These are phyloP conservation scores for Circaetus gallicus DNA, from an alignment of 2,113 vertebrate genomes.

Conservation along the genomic window DNA sequence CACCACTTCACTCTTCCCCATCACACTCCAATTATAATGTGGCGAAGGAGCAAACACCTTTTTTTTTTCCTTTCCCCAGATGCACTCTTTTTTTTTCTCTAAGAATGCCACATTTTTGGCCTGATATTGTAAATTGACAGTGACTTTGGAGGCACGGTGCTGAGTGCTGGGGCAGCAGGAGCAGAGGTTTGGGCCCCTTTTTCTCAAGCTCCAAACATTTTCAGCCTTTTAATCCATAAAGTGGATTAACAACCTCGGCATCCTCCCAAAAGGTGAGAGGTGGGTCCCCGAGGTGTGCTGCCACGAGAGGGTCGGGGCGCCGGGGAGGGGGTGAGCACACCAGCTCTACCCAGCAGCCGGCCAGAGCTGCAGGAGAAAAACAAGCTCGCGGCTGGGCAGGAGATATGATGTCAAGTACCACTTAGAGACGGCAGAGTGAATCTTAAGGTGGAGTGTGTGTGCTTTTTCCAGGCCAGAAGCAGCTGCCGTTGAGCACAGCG, in stretches of 20 bases:
- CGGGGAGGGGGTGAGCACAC: too few relatives aligned
- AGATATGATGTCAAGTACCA: not conserved
- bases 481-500: not conserved
- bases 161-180: not conserved
- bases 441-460: not conserved
- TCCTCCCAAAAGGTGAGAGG: not conserved
- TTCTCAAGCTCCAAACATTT: not conserved
- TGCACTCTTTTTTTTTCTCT: not conserved
- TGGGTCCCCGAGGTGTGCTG: not conserved
- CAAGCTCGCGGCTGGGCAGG: not conserved
- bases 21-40: not conserved
- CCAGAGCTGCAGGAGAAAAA: not conserved
- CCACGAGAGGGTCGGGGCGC: not conserved
- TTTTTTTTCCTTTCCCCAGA: not conserved
- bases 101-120: not conserved
- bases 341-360: not conserved
- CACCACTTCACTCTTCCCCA: not conserved
- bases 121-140: not conserved
- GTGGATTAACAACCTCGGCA: not conserved
- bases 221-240: not conserved
- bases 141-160: not conserved
- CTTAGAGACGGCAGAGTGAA: not conserved
- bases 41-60: not conserved
- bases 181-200: accelerated
- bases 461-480: not conserved